Base-by-base conservation (phyloP, 2,888 invertebrate species). In the Frankliniella fusca region DNA sequence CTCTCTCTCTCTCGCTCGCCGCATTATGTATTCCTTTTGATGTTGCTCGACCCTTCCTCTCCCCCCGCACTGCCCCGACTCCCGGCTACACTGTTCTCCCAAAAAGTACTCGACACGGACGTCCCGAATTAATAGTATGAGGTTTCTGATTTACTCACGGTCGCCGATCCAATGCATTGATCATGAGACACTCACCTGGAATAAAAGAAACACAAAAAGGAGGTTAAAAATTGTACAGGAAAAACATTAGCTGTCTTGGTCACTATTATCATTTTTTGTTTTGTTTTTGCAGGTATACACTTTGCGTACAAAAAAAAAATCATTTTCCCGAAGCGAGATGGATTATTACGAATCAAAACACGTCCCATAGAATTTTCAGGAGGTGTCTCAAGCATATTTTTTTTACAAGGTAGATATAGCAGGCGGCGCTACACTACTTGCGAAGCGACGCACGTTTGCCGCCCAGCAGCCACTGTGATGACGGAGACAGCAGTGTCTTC, bases 11-110 rank as follows among this genome's bases (percentile, higher is more conserved):
- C 38, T 38, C 38, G 2, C 79, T 12, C 79, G 12, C 18, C 80
- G 80, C 80, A 80, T 76, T 76, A 76, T 23, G 70, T 76, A 76
- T 76, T 76, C 70, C 70, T 76, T 76, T 76, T 76, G 70, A 76
- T 76, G 70, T 76, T 23, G 70, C n/a, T 70, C 70, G 70, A 76
- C 70, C 70, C 70, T 76, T 76, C 70, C 70, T 12, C 23, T 27
- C 23, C 70, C 70, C 70, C 23, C 27, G 9, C 70, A 12, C 70
- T 27, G 11, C 12, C 27, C 38, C 38, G 38, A 5, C 38, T 38
- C 38, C 38, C 5, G 38, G 38, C 38, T 38, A 38, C 38, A 38
- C 38, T 38, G 38, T 38, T 38, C 38, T 38, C 38, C 38, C 3
- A 38, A 2, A 38, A 38, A 3, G 38, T 38, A 54, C 2, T 54